Base-by-base conservation (phyloP, 2,797 vertebrate species). In the Poeciliopsis infans region DNA sequence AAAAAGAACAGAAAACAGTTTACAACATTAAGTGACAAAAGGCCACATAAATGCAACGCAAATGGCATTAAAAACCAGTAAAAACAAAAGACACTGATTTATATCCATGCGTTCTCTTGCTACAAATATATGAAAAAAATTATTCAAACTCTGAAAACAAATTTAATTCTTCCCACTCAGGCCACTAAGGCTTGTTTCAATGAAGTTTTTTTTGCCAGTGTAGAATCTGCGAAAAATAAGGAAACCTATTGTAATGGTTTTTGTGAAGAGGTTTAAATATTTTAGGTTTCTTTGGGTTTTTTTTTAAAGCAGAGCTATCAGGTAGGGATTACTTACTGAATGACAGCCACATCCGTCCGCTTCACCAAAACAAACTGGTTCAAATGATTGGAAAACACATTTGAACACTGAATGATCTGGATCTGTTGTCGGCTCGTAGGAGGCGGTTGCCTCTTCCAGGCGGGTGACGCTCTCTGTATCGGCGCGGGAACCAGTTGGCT, bases 401-500 rank as follows among this genome's bases (percentile, higher is more conserved):
- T 7, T 64, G 33, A 61, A 68, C 64, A 25, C 41, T 25, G 33
- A 41, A 41, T 68, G 41, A 68, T 41, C 39, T 39, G 64, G 41
- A n/a, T 69, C 68, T 70, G 39, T 45, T 43, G 64, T 41, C 15
- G 10, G 3, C 61, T 39, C 36, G 15, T 0, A 20, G 64, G 36
- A 39, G 31, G 61, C 10, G 7, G 31, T 10, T 20, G 61, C 31
- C 61, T 64, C 16, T 36, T 36, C 11, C 43, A 72, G 57, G 46
- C 74, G 75, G 79, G 31, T 25, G 47, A 74, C 78, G 82, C 39
- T 45, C 45, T 28, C 3, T 13, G 8, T 49, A 75, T 28, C 61
- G 46, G 64, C 77, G 79, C 71, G 74, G 86, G 86, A 93, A 90
- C 28, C 43, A 15, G 68, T 45, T 0, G 18, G 74, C 45, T 59